Evolutionary conservation across 2,113 vertebrate species (phyloP).

Genomic region (Struthidea cinerea): DNA sequence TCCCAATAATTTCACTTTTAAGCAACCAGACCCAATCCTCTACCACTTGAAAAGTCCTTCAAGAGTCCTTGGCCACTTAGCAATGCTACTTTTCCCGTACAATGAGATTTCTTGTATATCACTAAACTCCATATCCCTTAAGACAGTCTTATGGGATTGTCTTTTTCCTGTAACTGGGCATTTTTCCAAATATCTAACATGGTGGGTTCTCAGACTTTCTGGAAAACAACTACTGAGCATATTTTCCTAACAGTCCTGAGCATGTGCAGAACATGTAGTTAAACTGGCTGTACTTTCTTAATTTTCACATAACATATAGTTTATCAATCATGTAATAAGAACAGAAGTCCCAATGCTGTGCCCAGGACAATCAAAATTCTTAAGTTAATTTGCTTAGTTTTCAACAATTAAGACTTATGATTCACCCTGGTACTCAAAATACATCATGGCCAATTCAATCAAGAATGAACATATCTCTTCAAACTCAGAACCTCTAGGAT

Average conservation of each 20-base stretch:
- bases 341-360: neutral
- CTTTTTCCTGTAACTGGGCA: neutral
- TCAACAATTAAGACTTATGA: neutral
- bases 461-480: neutral
- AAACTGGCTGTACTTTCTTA: neutral
- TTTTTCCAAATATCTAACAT: neutral
- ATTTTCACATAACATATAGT: neutral
- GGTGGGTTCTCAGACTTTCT: neutral
- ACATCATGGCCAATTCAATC: neutral
- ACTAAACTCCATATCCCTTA: neutral
- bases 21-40: neutral
- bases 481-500: neutral
- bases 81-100: neutral
- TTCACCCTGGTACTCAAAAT: neutral
- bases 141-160: neutral
- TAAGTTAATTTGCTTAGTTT: neutral
- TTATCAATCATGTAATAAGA: neutral
- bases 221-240: neutral
- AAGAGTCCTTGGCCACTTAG: neutral
- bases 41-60: neutral
- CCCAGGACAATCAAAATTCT: neutral
- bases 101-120: neutral
- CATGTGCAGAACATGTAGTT: neutral
- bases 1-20: neutral
- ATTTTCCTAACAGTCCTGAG: neutral